A percentile compares a stretch with the other conserved stretches of the same genome.
phyloP scores from a whole-genome alignment of 2,113 vertebrate species.

The Numida meleagris region DNA sequence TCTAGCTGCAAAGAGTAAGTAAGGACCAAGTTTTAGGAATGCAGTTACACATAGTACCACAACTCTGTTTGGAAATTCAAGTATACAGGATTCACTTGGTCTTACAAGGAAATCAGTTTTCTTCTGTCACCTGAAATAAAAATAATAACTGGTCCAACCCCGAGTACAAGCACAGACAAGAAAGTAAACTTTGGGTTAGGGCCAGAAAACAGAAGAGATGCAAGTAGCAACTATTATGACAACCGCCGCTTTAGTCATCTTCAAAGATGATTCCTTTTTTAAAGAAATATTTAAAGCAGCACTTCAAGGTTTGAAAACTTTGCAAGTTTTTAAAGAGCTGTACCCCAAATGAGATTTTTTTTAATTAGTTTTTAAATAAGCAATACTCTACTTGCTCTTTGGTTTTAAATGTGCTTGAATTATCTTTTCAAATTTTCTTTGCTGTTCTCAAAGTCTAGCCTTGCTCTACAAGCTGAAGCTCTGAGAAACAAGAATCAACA shows the following conservation, averaged over 20 bases:
- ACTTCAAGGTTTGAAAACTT: not conserved
- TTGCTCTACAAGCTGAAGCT: not conserved
- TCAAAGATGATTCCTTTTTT: not conserved
- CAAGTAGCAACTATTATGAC: not conserved
- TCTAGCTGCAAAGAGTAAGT: not conserved
- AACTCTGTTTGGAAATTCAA: not conserved
- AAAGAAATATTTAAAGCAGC: not conserved
- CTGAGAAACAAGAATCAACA: not conserved
- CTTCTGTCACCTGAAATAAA: not conserved
- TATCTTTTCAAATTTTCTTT: not conserved
- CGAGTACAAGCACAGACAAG: slow-evolving; percentile 21
- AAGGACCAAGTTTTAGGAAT: not conserved
- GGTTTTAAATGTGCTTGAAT: not conserved
- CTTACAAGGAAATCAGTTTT: not conserved
- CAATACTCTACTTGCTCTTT: not conserved
- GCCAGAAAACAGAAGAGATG: not conserved
- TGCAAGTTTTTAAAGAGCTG: not conserved
- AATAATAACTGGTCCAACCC: not conserved
- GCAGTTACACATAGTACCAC: not conserved
- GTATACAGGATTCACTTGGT: not conserved
- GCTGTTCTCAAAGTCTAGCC: not conserved
- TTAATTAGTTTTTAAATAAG: not conserved
- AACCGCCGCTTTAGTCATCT: not conserved
- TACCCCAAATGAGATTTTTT: not conserved
- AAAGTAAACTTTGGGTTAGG: not conserved